Conservation (phyloP, 2,113 vertebrate species). For the Larimichthys crocea region DNA sequence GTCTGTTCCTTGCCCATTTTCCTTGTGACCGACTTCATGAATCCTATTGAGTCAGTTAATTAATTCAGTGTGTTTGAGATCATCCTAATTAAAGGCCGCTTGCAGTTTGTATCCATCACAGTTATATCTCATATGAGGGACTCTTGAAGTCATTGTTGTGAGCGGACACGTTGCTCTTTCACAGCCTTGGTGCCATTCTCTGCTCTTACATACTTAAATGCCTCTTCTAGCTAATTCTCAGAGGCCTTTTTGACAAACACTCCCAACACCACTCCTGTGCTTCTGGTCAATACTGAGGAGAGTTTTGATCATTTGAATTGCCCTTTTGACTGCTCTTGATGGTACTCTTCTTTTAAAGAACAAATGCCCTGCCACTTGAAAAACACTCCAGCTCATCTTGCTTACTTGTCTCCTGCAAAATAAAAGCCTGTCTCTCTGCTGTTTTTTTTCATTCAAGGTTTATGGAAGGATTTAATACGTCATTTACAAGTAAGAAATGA, state of each 20-base stretch:
- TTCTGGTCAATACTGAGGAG: slow-evolving; percentile 49
- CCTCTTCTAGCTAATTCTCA: slow-evolving; percentile 32
- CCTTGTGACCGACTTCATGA: neutral
- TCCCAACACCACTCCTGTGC: slow-evolving; percentile 16
- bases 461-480: slow-evolving; percentile 5
- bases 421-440: neutral
- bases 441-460: slow-evolving; percentile 3
- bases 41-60: neutral
- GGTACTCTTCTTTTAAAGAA: slow-evolving; percentile 49
- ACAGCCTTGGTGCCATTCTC: slow-evolving; percentile 22
- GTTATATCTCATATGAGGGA: neutral
- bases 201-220: neutral
- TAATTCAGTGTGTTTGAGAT: neutral
- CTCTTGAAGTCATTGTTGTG: slow-evolving; percentile 6
- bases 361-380: slow-evolving; percentile 43
- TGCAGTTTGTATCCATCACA: neutral
- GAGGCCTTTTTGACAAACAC: slow-evolving; percentile 42
- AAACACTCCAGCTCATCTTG: slow-evolving; percentile 15
- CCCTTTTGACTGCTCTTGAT: slow-evolving; percentile 47
- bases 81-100: neutral
- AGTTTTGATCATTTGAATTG: slow-evolving; percentile 62
- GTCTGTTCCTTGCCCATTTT: neutral
- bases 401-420: slow-evolving; percentile 8
- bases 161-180: slow-evolving; percentile 27
- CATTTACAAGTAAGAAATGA: slow-evolving; percentile 26